Conservation (phyloP, 2,888 invertebrate genomes). For the Meganola albula region DNA sequence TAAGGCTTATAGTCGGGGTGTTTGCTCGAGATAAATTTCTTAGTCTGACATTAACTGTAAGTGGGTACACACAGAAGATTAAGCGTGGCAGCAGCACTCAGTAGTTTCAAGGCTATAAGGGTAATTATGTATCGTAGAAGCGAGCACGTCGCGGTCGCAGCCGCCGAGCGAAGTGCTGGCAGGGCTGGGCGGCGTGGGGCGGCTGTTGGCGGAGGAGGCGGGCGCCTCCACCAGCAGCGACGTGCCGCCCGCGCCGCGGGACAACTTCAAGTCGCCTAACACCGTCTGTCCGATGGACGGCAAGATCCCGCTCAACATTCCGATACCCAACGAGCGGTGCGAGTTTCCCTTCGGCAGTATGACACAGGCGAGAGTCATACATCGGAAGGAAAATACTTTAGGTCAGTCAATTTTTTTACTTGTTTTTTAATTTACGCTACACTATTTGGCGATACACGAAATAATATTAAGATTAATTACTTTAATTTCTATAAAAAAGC, state of each 20-base stretch:
- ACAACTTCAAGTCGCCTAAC: conserved; percentile 87
- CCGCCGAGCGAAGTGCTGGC: conserved; percentile 56
- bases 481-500: too few species aligned
- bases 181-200: conserved; percentile 59
- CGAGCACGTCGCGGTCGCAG: conserved; percentile 53
- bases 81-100: too few species aligned
- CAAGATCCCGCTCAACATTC: conserved; percentile 79
- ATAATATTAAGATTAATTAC: too few species aligned
- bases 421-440: too few species aligned
- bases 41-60: too few species aligned
- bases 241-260: conserved; percentile 39
- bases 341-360: conserved; percentile 93
- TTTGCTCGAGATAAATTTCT: too few species aligned
- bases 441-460: too few species aligned
- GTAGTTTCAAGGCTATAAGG: too few species aligned
- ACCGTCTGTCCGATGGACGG: conserved; percentile 92
- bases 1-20: too few species aligned
- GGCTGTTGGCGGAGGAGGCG: conserved; percentile 47
- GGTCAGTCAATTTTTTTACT: conserved; percentile 46
- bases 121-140: conserved; percentile 46
- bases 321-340: conserved; percentile 75
- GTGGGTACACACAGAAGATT: too few species aligned
- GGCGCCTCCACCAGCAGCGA: conserved; percentile 36
- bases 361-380: conserved; percentile 92
- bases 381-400: conserved; percentile 81